Percentiles rank a stretch among this genome's conserved stretches.
phyloP scores from a whole-genome alignment of 2,888 invertebrate species.

The Nemapogon koenigi region DNA sequence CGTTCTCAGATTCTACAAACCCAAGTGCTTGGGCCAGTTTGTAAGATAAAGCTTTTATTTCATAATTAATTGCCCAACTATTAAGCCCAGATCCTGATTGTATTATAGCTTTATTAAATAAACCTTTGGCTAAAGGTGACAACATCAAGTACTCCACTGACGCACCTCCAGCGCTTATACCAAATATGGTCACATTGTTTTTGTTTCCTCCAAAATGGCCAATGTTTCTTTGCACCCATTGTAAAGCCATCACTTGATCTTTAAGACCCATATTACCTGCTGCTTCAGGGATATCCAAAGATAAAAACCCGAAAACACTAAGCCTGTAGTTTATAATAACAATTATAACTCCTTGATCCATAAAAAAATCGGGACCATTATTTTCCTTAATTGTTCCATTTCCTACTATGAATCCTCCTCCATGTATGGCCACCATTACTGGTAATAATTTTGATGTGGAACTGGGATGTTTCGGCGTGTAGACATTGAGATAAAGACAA shows the following conservation, averaged over 20 bases:
- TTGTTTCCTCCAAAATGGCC: slow-evolving; percentile 30
- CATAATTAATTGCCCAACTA: slow-evolving; percentile 29
- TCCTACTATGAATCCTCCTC: slow-evolving; percentile 38
- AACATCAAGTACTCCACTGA: slow-evolving; percentile 32
- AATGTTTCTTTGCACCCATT: slow-evolving; percentile 38
- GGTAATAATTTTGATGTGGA: slow-evolving; percentile 21
- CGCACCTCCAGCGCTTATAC: slow-evolving; percentile 33
- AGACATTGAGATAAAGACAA: slow-evolving; percentile 41
- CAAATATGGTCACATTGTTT: slow-evolving; percentile 34
- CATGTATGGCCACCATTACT: slow-evolving; percentile 41
- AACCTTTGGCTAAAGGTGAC: slow-evolving; percentile 27
- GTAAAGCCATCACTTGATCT: slow-evolving; percentile 36
- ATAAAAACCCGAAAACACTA: slow-evolving; percentile 38
- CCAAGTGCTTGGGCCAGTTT: slow-evolving; percentile 25
- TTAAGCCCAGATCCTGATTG: slow-evolving; percentile 35
- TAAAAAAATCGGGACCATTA: slow-evolving; percentile 36
- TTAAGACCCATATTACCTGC: slow-evolving; percentile 43
- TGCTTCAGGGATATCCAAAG: slow-evolving; percentile 32
- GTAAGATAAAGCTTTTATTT: slow-evolving; percentile 21
- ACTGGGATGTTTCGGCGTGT: slow-evolving; percentile 28
- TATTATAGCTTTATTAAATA: slow-evolving; percentile 36
- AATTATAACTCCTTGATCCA: slow-evolving; percentile 34
- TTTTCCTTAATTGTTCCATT: slow-evolving; percentile 28
- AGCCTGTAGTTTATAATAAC: slow-evolving; percentile 47
- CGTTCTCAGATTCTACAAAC: slow-evolving; percentile 20